Conservation (phyloP, 2,113 vertebrate species). For the Tretioscincus oriximinensis region DNA sequence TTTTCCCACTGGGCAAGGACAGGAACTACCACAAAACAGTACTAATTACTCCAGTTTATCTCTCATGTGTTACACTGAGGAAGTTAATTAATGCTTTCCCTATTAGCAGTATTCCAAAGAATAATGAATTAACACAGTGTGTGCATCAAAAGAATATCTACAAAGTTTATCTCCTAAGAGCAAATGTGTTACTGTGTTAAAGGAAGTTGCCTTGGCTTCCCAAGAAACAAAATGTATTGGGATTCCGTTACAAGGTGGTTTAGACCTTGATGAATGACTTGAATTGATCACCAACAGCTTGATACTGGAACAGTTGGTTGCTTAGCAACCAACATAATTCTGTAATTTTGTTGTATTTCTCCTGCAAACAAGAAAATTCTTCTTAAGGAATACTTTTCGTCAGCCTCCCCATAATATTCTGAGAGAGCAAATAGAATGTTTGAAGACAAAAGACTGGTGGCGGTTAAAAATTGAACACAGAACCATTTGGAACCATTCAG, state of each 20-base stretch:
- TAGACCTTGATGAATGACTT: slow-evolving; percentile 71
- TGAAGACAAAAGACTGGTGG: slow-evolving; percentile 7
- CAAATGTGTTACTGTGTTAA: slow-evolving; percentile 67
- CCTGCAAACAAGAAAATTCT: slow-evolving; percentile 70
- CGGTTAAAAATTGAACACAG: slow-evolving; percentile 5
- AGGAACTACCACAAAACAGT: slow-evolving; percentile 67
- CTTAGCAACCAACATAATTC: slow-evolving; percentile 77
- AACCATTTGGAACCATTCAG: slow-evolving; percentile 11
- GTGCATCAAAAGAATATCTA: slow-evolving; percentile 72
- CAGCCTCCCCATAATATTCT: slow-evolving; percentile 35
- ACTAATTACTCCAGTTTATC: slow-evolving; percentile 75
- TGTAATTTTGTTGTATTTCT: slow-evolving; percentile 71
- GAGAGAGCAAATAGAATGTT: slow-evolving; percentile 6
- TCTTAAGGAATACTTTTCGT: slow-evolving; percentile 51
- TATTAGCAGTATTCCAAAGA: slow-evolving; percentile 69
- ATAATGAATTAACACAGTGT: slow-evolving; percentile 72
- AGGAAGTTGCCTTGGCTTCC: slow-evolving; percentile 71
- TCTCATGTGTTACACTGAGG: slow-evolving; percentile 50
- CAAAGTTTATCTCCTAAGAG: slow-evolving; percentile 71
- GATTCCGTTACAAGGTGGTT: slow-evolving; percentile 66
- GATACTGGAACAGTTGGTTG: slow-evolving; percentile 69
- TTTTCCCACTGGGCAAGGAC: slow-evolving; percentile 57
- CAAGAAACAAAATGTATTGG: slow-evolving; percentile 63
- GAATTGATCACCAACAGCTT: slow-evolving; percentile 71
- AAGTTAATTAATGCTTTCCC: slow-evolving; percentile 74